Conservation (phyloP, 1,140 invertebrate species). For the Gonatopus flavifemur region DNA sequence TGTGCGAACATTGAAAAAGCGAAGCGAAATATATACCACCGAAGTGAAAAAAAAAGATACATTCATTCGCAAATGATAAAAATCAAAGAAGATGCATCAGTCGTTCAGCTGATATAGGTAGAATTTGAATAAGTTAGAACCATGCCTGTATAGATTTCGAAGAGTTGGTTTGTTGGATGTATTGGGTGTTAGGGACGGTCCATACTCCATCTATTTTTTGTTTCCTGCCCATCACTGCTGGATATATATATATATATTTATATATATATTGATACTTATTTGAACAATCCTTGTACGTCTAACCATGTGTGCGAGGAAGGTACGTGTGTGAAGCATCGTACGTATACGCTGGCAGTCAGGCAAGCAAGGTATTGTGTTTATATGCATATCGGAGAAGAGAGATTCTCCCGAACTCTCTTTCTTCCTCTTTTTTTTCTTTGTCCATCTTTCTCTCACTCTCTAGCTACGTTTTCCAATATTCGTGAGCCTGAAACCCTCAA, state of each 20-base stretch:
- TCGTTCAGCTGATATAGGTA: no score
- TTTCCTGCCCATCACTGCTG: not conserved
- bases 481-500: not conserved
- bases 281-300: not conserved
- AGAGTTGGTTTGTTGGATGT: no score
- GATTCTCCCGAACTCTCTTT: not conserved
- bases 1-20: no score
- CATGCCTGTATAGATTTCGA: no score
- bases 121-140: no score
- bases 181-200: no score
- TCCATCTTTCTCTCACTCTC: not conserved
- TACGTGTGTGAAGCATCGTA: not conserved
- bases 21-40: no score
- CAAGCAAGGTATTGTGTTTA: not conserved
- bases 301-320: not conserved
- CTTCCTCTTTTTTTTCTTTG: conserved; percentile 2
- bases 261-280: not conserved
- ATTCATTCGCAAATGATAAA: no score
- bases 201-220: no score
- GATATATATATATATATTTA: no score
- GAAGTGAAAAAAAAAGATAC: no score
- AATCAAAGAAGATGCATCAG: no score
- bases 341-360: not conserved
- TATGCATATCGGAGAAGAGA: conserved; percentile 1
- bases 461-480: conserved; percentile 1